These are phyloP conservation scores for Drosophila cognata DNA, from an alignment of 2,888 invertebrate genomes.

Conservation along the genomic window DNA sequence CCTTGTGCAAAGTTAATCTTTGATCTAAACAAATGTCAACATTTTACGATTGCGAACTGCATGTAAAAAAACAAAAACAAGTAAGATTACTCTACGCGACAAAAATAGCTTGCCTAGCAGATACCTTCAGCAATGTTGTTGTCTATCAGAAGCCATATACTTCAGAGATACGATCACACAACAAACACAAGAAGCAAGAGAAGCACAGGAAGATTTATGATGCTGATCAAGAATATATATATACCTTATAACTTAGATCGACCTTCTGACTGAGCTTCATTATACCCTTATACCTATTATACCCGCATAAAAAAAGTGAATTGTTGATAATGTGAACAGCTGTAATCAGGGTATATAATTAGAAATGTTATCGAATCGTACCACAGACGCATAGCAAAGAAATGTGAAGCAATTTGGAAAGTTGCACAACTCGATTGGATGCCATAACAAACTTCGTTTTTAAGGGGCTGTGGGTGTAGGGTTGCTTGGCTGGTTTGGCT, in stretches of 20 bases:
- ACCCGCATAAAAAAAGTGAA: not conserved
- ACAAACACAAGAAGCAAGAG: not conserved
- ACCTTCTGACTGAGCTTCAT: not conserved
- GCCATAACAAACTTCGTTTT: constrained; percentile 10
- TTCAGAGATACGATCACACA: not conserved
- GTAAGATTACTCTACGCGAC: not conserved
- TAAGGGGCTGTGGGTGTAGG: not conserved
- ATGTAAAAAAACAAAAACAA: not conserved
- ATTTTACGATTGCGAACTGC: not conserved
- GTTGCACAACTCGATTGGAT: constrained; percentile 30
- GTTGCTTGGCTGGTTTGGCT: not conserved
- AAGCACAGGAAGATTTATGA: not conserved
- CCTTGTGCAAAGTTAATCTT: not conserved
- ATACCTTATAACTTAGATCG: not conserved
- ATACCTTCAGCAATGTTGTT: not conserved
- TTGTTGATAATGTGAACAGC: not conserved
- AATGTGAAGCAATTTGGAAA: constrained; percentile 24
- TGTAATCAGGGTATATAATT: constrained; percentile 21
- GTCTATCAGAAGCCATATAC: not conserved
- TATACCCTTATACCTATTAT: not conserved
- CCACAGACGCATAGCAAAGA: not conserved
- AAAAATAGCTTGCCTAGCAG: not conserved
- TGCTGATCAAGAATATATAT: not conserved
- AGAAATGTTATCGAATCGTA: constrained; percentile 29
- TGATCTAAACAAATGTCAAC: not conserved